Base-by-base conservation (phyloP, 1,140 invertebrate genomes). In the Drosophila albomicans region DNA sequence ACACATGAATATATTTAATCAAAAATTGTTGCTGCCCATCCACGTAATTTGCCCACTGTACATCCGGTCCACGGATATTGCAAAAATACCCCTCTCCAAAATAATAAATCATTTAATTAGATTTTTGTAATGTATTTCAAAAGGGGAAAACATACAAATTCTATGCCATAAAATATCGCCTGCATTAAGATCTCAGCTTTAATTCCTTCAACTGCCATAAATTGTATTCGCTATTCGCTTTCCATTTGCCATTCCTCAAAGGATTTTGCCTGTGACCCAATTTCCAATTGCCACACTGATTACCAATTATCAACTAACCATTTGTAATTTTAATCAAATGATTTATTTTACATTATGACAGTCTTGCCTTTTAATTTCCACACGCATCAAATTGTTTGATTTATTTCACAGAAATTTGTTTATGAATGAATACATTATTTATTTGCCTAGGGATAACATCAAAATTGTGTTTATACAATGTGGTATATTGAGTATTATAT, bases 41-140 rank as follows among this genome's bases (percentile, higher is more conserved):
- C 35, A n/a, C 32, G 13, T n/a, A 57, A 57, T 35, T 57, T 41
- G 30, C 15, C 13, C 54, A 38, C 15, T 54, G 46, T 56, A 38
- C 52, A 35, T 15, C 52, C 32, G 52, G 41, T 38, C n/a, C n/a
- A 43, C 41, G 41, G 41, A 32, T 32, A 52, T 52, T 52, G 51
- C n/a, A 52, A 32, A 52, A 7, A n/a, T 25, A 0, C 20, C 25
- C 51, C 7, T 32, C 35, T n/a, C 28, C 28, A 3, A 15, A 25
- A 16, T 15, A 41, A 58, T 58, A 58, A 25, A 58, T 58, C 56
- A 45, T 28, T 43, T 58, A 58, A 58, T 58, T 58, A 35, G 52
- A 45, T 45, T 25, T 58, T 45, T 20, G 38, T n/a, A 16, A 35
- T 56, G 28, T 6, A 56, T 56, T 35, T 32, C 52, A 35, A 32